These are phyloP conservation scores for Spheniscus mendiculus DNA, from an alignment of 2,113 vertebrate genomes.

Conservation along the genomic window DNA sequence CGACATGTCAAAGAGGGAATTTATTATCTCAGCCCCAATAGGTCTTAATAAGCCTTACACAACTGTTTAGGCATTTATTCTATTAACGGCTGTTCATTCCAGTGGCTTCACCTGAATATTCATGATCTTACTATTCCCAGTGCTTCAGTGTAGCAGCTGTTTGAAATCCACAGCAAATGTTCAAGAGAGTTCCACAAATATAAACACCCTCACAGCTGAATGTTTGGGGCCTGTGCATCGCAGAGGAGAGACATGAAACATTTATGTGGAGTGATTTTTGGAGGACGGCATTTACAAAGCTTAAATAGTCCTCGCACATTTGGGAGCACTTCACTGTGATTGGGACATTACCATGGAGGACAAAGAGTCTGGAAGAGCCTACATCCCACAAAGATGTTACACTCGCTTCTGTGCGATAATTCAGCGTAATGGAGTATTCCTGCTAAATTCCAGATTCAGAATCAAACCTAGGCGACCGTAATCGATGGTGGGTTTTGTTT, in stretches of 20 bases:
- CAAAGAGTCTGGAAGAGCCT: constrained; percentile 60
- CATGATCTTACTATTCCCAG: constrained; percentile 90
- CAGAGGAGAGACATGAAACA: constrained; percentile 76
- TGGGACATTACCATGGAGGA: constrained; percentile 64
- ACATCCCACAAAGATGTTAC: constrained; percentile 17
- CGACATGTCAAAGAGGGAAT: constrained; percentile 82
- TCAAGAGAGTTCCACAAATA: constrained; percentile 85
- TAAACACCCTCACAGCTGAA: constrained; percentile 82
- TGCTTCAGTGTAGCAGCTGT: constrained; percentile 88
- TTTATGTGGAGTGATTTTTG: constrained; percentile 73
- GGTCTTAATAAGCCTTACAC: constrained; percentile 87
- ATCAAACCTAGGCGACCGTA: constrained; percentile 13
- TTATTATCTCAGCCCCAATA: constrained; percentile 85
- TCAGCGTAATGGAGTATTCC: constrained; percentile 34
- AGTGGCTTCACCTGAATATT: constrained; percentile 93
- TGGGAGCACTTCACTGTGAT: constrained; percentile 70
- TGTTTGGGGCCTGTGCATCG: constrained; percentile 68
- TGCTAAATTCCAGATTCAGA: constrained; percentile 43
- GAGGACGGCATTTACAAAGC: constrained; percentile 70
- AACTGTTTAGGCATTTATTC: constrained; percentile 88
- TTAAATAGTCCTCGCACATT: constrained; percentile 67
- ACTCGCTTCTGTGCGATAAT: neutral
- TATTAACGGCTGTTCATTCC: constrained; percentile 92
- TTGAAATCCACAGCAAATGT: constrained; percentile 85
- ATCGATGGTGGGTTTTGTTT: neutral